Evolutionary conservation across 1,140 invertebrate species (phyloP), one percentile per base, ranked within the genome.

Genomic region (Lordiphosa collinella): DNA sequence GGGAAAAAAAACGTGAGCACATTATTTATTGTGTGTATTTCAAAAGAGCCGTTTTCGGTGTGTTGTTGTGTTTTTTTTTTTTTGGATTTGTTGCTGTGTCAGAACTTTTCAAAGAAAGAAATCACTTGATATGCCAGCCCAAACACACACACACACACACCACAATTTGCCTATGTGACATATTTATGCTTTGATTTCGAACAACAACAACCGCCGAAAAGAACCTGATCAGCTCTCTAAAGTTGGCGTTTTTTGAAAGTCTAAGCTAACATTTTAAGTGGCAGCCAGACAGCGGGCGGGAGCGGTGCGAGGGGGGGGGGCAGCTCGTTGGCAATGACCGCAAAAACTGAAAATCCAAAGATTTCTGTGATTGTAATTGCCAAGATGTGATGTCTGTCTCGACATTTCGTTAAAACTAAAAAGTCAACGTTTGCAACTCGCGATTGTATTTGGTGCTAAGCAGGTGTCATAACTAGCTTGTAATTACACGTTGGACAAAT

Each of bases 261-360:
- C 22, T 25, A 25, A 25, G 6, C 22, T 25, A 25, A 25, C 22
- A 25, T 25, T 25, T 25, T 25, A 25, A 25, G 18, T 25, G 22
- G 22, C 22, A 25, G 22, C 5, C 22, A 25, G 22, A 25, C 22
- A 18, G 22, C 22, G 22, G 6, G 22, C n/a, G 6, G 22, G 6
- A 2, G 22, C 18, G 18, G 18, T 4, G 3, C 1, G 18, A 2
- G 18, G 18, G 0, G 2, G 18, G 4, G 22, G 22, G 22, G 5
- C 22, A 25, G 22, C 22, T 25, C 38, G 78, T 86, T 68, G 75
- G 64, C 80, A 86, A 82, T 86, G 80, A 86, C 80, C 80, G 80
- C 71, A 86, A 86, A 86, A 62, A 40, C 22, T 44, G 52, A 61
- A 48, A 62, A 54, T 66, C 22, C 6, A 25, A 25, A 25, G 22